These are phyloP conservation scores for Orchesella flavescens DNA, from an alignment of 2,888 invertebrate species.

Conservation along the genomic window DNA sequence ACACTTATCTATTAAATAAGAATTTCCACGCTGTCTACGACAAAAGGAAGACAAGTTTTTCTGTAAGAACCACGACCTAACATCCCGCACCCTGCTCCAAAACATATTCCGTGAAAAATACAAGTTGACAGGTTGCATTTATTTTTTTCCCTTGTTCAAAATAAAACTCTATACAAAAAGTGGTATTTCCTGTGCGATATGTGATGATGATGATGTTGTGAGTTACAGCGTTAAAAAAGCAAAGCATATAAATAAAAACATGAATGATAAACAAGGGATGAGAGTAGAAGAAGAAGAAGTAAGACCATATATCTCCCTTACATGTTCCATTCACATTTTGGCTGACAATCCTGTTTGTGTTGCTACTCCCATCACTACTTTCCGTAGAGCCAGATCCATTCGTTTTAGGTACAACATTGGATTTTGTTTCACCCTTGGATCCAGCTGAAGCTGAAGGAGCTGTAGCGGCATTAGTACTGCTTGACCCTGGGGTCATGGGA, in stretches of 20 bases:
- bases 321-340: slow-evolving; percentile 70
- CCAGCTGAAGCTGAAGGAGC: slow-evolving; percentile 15
- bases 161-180: neutral
- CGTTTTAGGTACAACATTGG: slow-evolving; percentile 13
- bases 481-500: slow-evolving; percentile 55
- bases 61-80: slow-evolving; percentile 8
- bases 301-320: slow-evolving; percentile 53
- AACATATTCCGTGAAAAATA: slow-evolving; percentile 53
- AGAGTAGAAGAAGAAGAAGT: neutral
- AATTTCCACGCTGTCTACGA: slow-evolving; percentile 16
- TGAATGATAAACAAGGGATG: slow-evolving; percentile 45
- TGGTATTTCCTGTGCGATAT: too few relatives aligned
- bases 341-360: slow-evolving; percentile 67
- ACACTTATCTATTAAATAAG: slow-evolving; percentile 1
- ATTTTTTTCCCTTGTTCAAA: slow-evolving; percentile 17
- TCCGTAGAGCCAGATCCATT: slow-evolving; percentile 31
- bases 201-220: neutral
- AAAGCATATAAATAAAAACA: slow-evolving; percentile 33
- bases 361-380: slow-evolving; percentile 27
- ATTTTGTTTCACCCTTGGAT: slow-evolving; percentile 50
- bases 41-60: neutral
- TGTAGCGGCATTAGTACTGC: slow-evolving; percentile 16
- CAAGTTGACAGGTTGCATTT: slow-evolving; percentile 57
- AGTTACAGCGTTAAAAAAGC: neutral
- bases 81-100: slow-evolving; percentile 1